These are phyloP conservation scores for Drosophila cognata DNA, from an alignment of 2,888 invertebrate species.

Conservation along the genomic window DNA sequence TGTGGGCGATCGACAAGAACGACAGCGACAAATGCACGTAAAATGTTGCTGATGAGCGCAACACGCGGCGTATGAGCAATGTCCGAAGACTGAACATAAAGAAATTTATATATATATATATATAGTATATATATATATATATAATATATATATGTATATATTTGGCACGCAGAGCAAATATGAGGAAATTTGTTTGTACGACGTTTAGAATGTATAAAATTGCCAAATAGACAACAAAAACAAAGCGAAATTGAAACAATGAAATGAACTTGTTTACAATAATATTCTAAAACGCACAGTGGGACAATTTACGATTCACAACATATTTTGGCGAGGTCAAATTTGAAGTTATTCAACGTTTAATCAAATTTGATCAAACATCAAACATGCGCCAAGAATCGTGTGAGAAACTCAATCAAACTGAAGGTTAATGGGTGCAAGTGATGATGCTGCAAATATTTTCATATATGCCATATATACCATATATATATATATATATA, in stretches of 20 bases:
- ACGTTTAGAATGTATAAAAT: conserved; percentile 18
- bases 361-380: conserved; percentile 30
- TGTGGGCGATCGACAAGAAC: conserved; percentile 52
- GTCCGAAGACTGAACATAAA: conserved; percentile 8
- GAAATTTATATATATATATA: neutral
- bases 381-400: conserved; percentile 25
- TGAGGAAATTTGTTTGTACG: conserved; percentile 44
- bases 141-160: neutral
- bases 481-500: neutral
- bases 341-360: conserved; percentile 3
- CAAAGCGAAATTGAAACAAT: conserved; percentile 14
- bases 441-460: conserved; percentile 13
- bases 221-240: conserved; percentile 2
- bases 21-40: conserved; percentile 53
- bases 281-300: conserved; percentile 11
- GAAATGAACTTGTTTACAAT: conserved; percentile 4
- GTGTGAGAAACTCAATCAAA: conserved; percentile 15
- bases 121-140: neutral
- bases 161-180: conserved; percentile 36
- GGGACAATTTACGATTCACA: neutral
- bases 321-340: conserved; percentile 13
- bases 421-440: conserved; percentile 60
- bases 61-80: conserved; percentile 54
- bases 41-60: conserved; percentile 25
- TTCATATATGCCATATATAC: neutral